Evolutionary conservation across 2,888 invertebrate species (phyloP).

Genomic region (Xanthorhoe designata): DNA sequence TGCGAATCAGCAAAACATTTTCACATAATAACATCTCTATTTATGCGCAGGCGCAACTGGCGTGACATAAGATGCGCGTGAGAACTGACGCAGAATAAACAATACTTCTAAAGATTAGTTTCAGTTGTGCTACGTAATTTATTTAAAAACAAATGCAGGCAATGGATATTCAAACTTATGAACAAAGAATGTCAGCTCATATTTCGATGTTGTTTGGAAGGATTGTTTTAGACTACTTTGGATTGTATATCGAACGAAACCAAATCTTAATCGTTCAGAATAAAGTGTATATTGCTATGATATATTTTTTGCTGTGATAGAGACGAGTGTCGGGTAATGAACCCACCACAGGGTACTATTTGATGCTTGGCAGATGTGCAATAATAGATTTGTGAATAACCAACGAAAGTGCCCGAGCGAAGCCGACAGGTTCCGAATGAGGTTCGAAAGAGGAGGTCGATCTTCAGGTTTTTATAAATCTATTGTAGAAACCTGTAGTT

Average conservation of each 20-base stretch:
- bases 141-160: background rate
- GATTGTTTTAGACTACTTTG: background rate
- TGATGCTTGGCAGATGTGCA: slow-evolving; percentile 38
- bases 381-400: slow-evolving; percentile 30
- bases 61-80: slow-evolving; percentile 69
- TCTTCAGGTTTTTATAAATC: slow-evolving; percentile 18
- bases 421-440: slow-evolving; percentile 27
- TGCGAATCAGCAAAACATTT: slow-evolving; percentile 28
- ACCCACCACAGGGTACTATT: slow-evolving; percentile 65
- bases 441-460: slow-evolving; percentile 29
- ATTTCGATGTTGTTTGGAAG: background rate
- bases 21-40: slow-evolving; percentile 28
- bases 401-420: slow-evolving; percentile 31
- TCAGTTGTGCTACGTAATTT: slow-evolving; percentile 2
- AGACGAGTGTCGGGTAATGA: slow-evolving; percentile 65
- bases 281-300: slow-evolving; percentile 5
- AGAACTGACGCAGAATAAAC: slow-evolving; percentile 47
- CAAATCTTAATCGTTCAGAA: background rate
- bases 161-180: slow-evolving; percentile 9
- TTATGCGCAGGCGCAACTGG: slow-evolving; percentile 55
- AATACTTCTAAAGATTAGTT: slow-evolving; percentile 1
- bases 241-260: background rate
- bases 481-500: background rate
- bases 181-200: background rate
- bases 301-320: background rate